A percentile compares a stretch with the other conserved stretches of the same genome.
These are phyloP conservation scores for Albula glossodonta DNA, from an alignment of 2,113 vertebrate species.

Conservation along the genomic window DNA sequence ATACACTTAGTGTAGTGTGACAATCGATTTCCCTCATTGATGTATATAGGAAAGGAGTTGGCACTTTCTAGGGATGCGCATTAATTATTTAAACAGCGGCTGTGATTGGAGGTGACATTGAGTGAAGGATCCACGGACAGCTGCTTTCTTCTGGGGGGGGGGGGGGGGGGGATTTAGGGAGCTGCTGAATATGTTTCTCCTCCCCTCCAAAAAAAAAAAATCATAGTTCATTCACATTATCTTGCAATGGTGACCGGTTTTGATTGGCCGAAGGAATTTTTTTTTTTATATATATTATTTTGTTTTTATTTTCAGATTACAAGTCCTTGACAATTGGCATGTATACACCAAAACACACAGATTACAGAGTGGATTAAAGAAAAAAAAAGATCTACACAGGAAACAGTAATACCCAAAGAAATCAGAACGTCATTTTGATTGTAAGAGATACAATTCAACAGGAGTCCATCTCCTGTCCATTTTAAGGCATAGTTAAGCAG, in stretches of 20 bases:
- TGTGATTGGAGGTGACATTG: slow-evolving; percentile 39
- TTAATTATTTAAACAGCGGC: slow-evolving; percentile 46
- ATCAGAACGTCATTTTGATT: too few relatives aligned
- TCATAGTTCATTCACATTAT: background rate
- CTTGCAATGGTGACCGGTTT: background rate
- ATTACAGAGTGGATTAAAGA: too few relatives aligned
- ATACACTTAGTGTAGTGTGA: slow-evolving; percentile 30
- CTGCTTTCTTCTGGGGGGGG: background rate
- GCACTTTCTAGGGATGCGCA: slow-evolving; percentile 30
- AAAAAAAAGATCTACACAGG: too few relatives aligned
- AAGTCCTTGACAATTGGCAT: too few relatives aligned
- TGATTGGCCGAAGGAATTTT: background rate
- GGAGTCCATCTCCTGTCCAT: too few relatives aligned
- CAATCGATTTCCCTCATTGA: slow-evolving; percentile 33
- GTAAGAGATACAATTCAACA: too few relatives aligned
- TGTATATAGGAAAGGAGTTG: slow-evolving; percentile 6
- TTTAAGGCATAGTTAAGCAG: too few relatives aligned
- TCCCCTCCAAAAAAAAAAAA: too few relatives aligned
- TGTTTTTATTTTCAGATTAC: too few relatives aligned
- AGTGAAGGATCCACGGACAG: slow-evolving; percentile 27
- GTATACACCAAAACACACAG: too few relatives aligned
- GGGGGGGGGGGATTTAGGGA: background rate
- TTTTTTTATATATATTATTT: background rate
- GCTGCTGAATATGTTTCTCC: too few relatives aligned
- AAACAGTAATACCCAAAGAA: too few relatives aligned